These are phyloP conservation scores for Forbesichthys papilliferus DNA, from an alignment of 2,113 vertebrate species.

Conservation along the genomic window DNA sequence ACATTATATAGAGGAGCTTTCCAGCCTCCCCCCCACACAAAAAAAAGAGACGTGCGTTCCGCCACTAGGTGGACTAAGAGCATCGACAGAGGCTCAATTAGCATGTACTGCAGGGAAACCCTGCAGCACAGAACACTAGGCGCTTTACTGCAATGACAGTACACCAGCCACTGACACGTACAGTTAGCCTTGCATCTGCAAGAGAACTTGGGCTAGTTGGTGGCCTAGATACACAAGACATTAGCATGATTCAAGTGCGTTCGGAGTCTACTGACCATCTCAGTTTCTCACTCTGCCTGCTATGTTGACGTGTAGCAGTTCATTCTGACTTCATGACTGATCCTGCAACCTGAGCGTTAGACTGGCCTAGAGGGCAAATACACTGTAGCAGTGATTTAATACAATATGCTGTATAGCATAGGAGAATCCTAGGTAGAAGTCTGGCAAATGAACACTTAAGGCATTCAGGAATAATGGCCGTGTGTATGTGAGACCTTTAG, in stretches of 20 bases:
- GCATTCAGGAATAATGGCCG: background rate
- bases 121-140: conserved; percentile 7
- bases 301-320: conserved; percentile 39
- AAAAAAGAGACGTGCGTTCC: conserved; percentile 12
- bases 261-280: too few relatives aligned
- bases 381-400: conserved; percentile 1
- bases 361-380: conserved; percentile 18
- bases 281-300: background rate
- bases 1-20: conserved; percentile 12
- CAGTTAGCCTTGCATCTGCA: too few relatives aligned
- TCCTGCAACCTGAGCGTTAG: conserved; percentile 15
- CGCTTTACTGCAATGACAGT: conserved; percentile 6
- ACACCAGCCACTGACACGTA: background rate
- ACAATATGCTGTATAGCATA: background rate
- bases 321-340: conserved; percentile 7
- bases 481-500: background rate
- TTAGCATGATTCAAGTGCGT: background rate
- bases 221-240: background rate
- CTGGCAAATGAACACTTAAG: conserved; percentile 18
- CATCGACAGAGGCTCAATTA: conserved; percentile 47
- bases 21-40: background rate
- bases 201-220: background rate
- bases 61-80: conserved; percentile 73
- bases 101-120: background rate
- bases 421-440: conserved; percentile 1